phyloP scores from a whole-genome alignment of 2,888 invertebrate species.

The Platycnemis pennipes region DNA sequence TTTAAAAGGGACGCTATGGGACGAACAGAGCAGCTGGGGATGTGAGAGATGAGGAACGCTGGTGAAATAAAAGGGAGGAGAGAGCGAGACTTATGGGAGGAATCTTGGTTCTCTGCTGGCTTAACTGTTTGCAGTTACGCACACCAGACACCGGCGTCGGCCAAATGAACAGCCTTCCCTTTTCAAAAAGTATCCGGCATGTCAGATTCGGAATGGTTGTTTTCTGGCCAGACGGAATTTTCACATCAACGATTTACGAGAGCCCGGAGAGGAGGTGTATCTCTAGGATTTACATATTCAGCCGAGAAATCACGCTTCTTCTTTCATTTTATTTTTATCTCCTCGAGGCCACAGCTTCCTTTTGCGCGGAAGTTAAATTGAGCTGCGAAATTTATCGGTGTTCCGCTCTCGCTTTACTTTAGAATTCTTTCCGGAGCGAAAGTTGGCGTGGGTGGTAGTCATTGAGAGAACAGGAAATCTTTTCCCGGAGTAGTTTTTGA shows the following conservation, averaged over 20 bases:
- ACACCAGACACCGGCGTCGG: background rate
- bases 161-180: background rate
- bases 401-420: background rate
- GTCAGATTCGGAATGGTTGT: background rate
- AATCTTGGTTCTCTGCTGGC: too few relatives aligned
- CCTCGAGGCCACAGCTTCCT: background rate
- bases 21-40: background rate
- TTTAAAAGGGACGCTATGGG: background rate
- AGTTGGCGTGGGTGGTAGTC: background rate
- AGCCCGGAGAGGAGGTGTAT: background rate
- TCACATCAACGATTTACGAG: background rate
- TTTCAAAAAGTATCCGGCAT: background rate
- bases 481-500: background rate
- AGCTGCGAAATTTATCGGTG: background rate
- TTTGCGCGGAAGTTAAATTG: background rate
- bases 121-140: background rate
- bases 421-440: background rate
- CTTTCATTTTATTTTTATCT: background rate
- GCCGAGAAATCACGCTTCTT: background rate
- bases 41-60: background rate
- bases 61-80: background rate
- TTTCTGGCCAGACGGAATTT: background rate
- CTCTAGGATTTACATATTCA: background rate
- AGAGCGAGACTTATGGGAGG: too few relatives aligned
- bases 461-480: background rate